A percentile compares a stretch with the other conserved stretches of the same genome.
Evolutionary conservation across 1,140 invertebrate genomes (phyloP).

Genomic region (Pectinophora gossypiella): DNA sequence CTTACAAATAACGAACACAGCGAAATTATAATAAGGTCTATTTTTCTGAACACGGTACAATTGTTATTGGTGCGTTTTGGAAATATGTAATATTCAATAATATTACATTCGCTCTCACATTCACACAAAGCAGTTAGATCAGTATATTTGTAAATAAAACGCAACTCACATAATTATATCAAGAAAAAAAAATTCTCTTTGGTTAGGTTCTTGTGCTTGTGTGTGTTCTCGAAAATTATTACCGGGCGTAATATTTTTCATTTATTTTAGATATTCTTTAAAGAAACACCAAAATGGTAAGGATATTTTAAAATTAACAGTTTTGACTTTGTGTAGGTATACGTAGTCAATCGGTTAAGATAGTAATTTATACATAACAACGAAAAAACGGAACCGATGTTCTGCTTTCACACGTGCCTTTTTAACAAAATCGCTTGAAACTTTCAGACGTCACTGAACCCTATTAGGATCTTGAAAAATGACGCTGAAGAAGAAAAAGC

Average conservation of each 20-base stretch:
- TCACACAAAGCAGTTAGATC: too few species aligned
- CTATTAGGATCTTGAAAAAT: slow-evolving; percentile 94
- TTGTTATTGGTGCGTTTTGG: too few species aligned
- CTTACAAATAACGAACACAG: too few species aligned
- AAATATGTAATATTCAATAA: too few species aligned
- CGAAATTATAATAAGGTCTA: too few species aligned
- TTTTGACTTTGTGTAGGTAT: background rate
- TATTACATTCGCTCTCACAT: too few species aligned
- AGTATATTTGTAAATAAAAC: too few species aligned
- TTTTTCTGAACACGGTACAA: too few species aligned
- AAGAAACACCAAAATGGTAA: slow-evolving; percentile 33
- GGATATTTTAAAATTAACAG: slow-evolving; percentile 5
- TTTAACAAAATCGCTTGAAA: slow-evolving; percentile 15
- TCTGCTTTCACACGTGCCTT: slow-evolving; percentile 44
- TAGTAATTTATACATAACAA: too few species aligned
- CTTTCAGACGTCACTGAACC: slow-evolving; percentile 90
- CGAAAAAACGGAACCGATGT: slow-evolving; percentile 19
- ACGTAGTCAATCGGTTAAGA: too few species aligned
- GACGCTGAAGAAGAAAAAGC: slow-evolving; percentile 98
- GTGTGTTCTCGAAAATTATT: background rate
- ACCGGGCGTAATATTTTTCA: background rate
- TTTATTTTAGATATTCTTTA: background rate
- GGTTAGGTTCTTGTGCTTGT: background rate
- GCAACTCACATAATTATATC: too few species aligned
- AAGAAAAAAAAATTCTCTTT: too few species aligned